Conservation (phyloP, 2,888 invertebrate genomes). For the Ceramica pisi region DNA sequence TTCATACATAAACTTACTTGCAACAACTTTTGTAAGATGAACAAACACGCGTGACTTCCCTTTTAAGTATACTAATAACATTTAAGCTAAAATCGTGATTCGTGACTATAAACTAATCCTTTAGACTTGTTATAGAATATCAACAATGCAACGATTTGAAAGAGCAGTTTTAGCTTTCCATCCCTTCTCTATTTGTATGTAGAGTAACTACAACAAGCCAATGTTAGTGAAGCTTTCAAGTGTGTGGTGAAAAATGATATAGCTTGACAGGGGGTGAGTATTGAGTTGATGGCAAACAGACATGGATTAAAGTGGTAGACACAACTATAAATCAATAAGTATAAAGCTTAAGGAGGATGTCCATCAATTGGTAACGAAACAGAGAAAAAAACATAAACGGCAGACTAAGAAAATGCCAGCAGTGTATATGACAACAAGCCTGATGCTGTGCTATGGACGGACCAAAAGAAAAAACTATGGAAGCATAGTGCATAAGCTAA, state of each 20-base stretch:
- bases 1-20: neutral
- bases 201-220: neutral
- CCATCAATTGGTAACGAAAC: too few species aligned
- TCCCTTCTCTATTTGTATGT: neutral
- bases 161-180: neutral
- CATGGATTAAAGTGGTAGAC: neutral
- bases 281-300: neutral
- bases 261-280: neutral
- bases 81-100: slow-evolving; percentile 36
- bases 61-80: slow-evolving; percentile 22
- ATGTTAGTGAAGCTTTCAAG: neutral
- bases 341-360: neutral
- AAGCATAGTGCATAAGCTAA: neutral
- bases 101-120: slow-evolving; percentile 42
- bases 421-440: too few species aligned
- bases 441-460: too few species aligned
- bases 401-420: too few species aligned
- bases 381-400: too few species aligned
- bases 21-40: slow-evolving; percentile 13
- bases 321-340: neutral
- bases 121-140: slow-evolving; percentile 12
- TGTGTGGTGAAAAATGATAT: neutral
- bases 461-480: too few species aligned
- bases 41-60: slow-evolving; percentile 34
- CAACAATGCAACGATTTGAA: neutral